Evolutionary conservation across 2,888 invertebrate species (phyloP), one percentile per base, ranked within the genome.

Genomic region (Schizaphis graminum): DNA sequence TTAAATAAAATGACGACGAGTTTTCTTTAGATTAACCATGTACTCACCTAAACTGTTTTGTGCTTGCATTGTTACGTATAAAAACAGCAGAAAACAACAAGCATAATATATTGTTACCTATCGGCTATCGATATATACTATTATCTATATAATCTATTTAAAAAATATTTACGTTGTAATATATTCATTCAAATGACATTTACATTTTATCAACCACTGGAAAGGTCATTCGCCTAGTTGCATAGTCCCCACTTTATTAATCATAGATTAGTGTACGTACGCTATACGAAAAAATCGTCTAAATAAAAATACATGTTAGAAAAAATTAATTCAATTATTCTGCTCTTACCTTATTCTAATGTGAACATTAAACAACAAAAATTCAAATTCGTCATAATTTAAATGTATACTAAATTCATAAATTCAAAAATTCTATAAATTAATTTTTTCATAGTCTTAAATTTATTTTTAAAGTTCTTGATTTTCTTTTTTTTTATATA

Each of bases 201-300:
- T 28, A 57, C 44, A 26, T 44, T 91, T 56, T 91, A 56, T 91
- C n/a, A 47, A 85, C 91, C 57, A 28, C 85, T 57, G 86, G 86
- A 86, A 85, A 91, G 91, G 91, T 91, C 91, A 86, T 86, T 91
- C 91, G 86, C 91, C 57, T 86, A 91, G 56, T n/a, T n/a, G 56
- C 35, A 56, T 84, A 11, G 56, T 24, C 84, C 44, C 56, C 21
- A n/a, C 44, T 84, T 41, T 28, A 41, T 41, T 10, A 28, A 91
- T 28, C 41, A 41, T 41, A 56, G 84, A n/a, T 26, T 41, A n/a
- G 53, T 28, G 35, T 53, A 53, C 41, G 35, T 53, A 53, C 41
- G 4, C 11, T 41, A 3, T n/a, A 35, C 11, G 28, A 91, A 53
- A 49, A 84, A 53, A 41, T 77, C 47, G 44, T 44, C 16, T 61